Evolutionary conservation across 2,888 invertebrate genomes (phyloP), one percentile per base, ranked within the genome.

Genomic region (Thereva unica): DNA sequence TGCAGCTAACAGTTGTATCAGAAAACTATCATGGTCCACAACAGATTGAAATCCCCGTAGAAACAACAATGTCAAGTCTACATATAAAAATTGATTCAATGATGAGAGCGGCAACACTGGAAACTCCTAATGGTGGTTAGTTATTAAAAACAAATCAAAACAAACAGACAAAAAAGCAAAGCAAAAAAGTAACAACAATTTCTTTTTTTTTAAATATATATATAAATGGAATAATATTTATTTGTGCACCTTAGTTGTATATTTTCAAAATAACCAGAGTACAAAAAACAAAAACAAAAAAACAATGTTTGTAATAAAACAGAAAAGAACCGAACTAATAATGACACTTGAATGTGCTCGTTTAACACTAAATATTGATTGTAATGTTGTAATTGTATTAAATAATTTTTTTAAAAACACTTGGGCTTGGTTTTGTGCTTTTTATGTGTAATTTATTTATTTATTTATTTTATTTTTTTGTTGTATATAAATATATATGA

Each of bases 81-180:
- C 78, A 80, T 72, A 77, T 81, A 3, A 78, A 77, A 74, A 77
- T 80, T 67, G 79, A 80, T 73, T 76, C 78, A 68, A 74, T 76
- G 37, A 77, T 80, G 76, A 73, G 78, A 70, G 73, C 73, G 72
- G 79, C 78, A 70, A 75, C 77, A 70, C 69, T 77, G 78, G 75
- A 76, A 71, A 77, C 82, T 77, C 79, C 83, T 78, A 74, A 78
- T 79, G 80, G 80, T 76, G 80, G 80, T 80, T 76, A 82, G 83
- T 77, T 74, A 74, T 10, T 73, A 8, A 63, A 9, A 63, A 9
- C 35, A 63, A 42, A n/a, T 41, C 34, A 9, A 45, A 8, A 9
- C 3, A 45, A 6, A 9, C 4, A 50, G 12, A 50, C n/a, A 35
- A 50, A 35, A 4, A 50, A 50, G 34, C 34, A 50, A 10, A 5